Evolutionary conservation across 2,113 vertebrate species (phyloP).

Genomic region (Naja naja): DNA sequence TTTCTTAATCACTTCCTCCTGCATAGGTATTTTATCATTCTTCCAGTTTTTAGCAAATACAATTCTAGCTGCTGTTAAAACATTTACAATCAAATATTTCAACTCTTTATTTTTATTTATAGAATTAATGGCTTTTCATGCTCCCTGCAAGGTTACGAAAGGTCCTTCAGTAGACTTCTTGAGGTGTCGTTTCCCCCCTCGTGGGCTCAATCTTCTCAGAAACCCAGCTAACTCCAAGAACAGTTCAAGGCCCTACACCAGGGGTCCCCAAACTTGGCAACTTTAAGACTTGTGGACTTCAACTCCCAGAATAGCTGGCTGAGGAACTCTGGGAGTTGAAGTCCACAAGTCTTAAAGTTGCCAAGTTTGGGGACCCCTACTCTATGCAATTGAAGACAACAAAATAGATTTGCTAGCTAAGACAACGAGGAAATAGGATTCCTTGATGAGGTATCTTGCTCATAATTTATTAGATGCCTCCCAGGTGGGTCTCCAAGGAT

Average conservation of each 20-base stretch:
- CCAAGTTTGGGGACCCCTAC: too few relatives aligned
- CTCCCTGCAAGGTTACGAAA: slow-evolving; percentile 18
- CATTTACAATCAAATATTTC: too few relatives aligned
- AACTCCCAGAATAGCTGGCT: too few relatives aligned
- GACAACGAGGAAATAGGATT: background rate
- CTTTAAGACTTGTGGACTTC: too few relatives aligned
- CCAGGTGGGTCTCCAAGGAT: background rate
- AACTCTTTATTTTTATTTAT: too few relatives aligned
- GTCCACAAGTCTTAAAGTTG: too few relatives aligned
- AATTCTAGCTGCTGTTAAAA: too few relatives aligned
- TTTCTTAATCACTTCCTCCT: too few relatives aligned
- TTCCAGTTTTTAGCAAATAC: too few relatives aligned
- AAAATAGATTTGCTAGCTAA: background rate
- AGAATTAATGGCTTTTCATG: slow-evolving; percentile 46
- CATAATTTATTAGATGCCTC: background rate
- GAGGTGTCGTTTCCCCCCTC: background rate
- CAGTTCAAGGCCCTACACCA: background rate
- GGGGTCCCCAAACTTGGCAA: too few relatives aligned
- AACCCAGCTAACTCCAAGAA: background rate
- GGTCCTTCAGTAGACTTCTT: background rate
- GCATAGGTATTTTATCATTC: too few relatives aligned
- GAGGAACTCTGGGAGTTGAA: too few relatives aligned
- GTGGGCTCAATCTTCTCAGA: background rate
- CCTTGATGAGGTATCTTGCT: background rate
- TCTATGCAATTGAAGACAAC: background rate